Base-by-base conservation (phyloP, 2,113 vertebrate genomes). In the Phrynosoma blainvillii region DNA sequence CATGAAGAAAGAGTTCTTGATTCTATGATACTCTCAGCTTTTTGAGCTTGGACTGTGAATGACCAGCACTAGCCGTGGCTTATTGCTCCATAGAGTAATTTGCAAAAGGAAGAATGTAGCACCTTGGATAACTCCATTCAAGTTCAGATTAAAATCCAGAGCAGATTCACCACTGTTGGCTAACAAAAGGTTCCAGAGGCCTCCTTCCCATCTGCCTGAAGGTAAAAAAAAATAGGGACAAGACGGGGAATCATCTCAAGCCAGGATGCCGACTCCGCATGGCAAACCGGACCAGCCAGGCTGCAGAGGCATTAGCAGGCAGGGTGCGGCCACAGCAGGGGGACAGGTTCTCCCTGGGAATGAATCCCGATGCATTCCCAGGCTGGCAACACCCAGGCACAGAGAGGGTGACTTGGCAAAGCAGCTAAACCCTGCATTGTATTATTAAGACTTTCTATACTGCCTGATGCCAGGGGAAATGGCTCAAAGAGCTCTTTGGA, bases 301-400 rank as follows among this genome's bases (percentile, higher is more conserved):
- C 21, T 1, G 1, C 27, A 16, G 65, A 23, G 18, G 65, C n/a
- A 20, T 54, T 30, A 62, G 54, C 76, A 30, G 5, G 2, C 68
- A 2, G 79, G 86, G 86, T 32, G 86, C 23, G 79, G 10, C 86
- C 27, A 12, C 16, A 5, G n/a, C 54, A 30, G n/a, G 79, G 79
- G 54, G 86, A 75, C 86, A 65, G 86, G 86, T 75, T 82, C 79
- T 32, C 47, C 79, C 71, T 18, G 70, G 79, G 68, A 32, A 32
- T 9, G 66, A 71, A 30, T 85, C 79, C 23, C 3, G 18, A n/a
- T 1, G 23, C 25, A 7, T 25, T 36, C 36, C 54, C 70, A 13
- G 14, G 36, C 47, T 62, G 54, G 68, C 30, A 59, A 74, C 77
- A 3, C 88, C 82, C 77, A 52, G 27, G 23, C 36, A 4, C 54